Base-by-base conservation (phyloP, 92 coral and sea anemone genomes). In the Actinernus sp. region DNA sequence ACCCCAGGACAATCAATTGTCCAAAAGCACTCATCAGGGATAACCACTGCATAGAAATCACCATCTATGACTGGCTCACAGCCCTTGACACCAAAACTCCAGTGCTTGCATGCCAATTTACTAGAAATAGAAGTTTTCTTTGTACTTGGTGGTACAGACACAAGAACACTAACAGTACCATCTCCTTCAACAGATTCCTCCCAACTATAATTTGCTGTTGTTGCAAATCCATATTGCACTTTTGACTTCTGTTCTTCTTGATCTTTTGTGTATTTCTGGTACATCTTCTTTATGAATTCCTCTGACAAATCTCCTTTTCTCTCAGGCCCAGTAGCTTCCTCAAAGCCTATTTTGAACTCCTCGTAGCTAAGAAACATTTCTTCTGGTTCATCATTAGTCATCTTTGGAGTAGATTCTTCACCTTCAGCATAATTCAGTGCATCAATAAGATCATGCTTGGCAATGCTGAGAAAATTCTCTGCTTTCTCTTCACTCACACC, bases 1-100 rank as follows among this genome's bases (percentile, higher is more conserved):
- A 86, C 61, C 16, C 97, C 97, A 16, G 92, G 97, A 0, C 86
- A 78, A 63, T 90, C 97, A 54, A 90, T 80, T 50, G 89, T 85
- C 97, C 97, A 90, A 46, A 90, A 85, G 5, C 93, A 70, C 41
- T 86, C 97, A 73, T 85, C 92, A 13, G 97, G 82, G 49, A 75
- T 73, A 19, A 90, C 65, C 41, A 63, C 78, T 34, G 80, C 81
- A 64, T 86, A 72, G 48, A 90, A 81, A 23, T 90, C 89, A 3
- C 97, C 97, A 65, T 86, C 87, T 26, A 90, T 81, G 26, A 90
- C 53, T 12, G 84, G 83, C 26, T 39, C 67, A 2, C 61, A 32
- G 1, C 88, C 97, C 50, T 90, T 86, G 11, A 86, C 20, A 21
- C 92, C 87, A 33, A 90, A 63, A 37, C 73, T 75, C 97, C 97